Evolutionary conservation across 2,888 invertebrate species (phyloP), one percentile per base, ranked within the genome.

Genomic region (Hydriomena furcata): DNA sequence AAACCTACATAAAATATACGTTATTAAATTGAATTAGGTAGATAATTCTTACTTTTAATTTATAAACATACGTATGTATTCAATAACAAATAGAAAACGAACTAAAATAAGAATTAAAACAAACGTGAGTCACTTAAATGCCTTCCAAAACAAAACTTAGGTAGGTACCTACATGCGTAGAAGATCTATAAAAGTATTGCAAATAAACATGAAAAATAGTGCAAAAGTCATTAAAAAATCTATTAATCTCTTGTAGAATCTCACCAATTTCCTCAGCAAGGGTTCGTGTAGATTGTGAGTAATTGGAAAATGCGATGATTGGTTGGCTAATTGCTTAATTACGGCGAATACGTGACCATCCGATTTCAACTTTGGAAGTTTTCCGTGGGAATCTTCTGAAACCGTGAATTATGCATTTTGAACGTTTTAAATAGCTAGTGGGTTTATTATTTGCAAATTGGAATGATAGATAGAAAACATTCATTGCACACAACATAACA

Each of bases 221-320:
- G 4, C 17, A 17, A 4, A 3, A 17, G 17, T 17, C 17, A 17
- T 2, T 17, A 17, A 17, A 17, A 32, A 27, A 31, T 21, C 12
- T 24, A 10, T n/a, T n/a, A n/a, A n/a, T 23, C 23, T 41, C 12
- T 12, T 7, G 23, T 30, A 13, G 2, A 57, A 42, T 43, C 42
- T 49, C 27, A 25, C 28, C 7, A 32, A 38, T 41, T 24, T n/a
- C 2, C 24, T 10, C 10, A 23, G 11, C 38, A 48, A 51, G 49
- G 56, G 55, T 53, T 44, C 60, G 57, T 55, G 55, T 25, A 41
- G 20, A 48, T 35, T 17, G 41, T 10, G 27, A 31, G 52, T 55
- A 59, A 59, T 53, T 59, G 55, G 52, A 58, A 54, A 56, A 54
- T 53, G 45, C 55, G 55, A 59, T 55, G 55, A 60, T 55, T 56